These are phyloP conservation scores for Lasioglossum vierecki DNA, from an alignment of 2,888 invertebrate genomes.

Conservation along the genomic window DNA sequence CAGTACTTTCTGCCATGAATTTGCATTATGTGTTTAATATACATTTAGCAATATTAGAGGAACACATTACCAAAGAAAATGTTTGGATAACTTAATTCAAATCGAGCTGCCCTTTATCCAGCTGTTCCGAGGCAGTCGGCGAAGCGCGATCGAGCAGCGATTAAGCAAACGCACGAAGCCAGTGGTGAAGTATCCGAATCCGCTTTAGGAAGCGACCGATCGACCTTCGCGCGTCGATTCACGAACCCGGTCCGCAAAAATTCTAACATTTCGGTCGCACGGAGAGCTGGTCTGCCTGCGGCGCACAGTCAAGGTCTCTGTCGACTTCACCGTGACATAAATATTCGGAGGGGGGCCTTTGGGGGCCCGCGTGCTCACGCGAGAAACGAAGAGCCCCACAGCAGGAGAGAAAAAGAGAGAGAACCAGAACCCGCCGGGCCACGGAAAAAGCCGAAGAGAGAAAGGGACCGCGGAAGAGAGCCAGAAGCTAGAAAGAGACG, in stretches of 20 bases:
- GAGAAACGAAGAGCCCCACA: conserved; percentile 7
- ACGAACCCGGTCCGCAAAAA: conserved; percentile 38
- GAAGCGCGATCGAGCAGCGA: not conserved
- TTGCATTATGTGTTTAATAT: too few species aligned
- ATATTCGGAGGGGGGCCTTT: conserved; percentile 70
- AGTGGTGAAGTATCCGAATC: not conserved
- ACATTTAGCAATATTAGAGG: too few species aligned
- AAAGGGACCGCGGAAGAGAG: conserved; percentile 34
- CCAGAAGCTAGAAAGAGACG: not conserved
- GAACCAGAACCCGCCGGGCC: not conserved
- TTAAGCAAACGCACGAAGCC: not conserved
- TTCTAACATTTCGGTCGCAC: conserved; percentile 66
- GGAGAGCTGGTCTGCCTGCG: conserved; percentile 61
- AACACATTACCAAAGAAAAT: too few species aligned
- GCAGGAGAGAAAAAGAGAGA: not conserved
- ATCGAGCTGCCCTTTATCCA: too few species aligned
- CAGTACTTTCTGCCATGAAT: too few species aligned
- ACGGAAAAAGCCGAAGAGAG: not conserved
- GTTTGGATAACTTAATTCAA: too few species aligned
- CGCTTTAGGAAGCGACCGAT: conserved; percentile 53
- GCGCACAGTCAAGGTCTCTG: conserved; percentile 77
- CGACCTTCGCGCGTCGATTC: conserved; percentile 52
- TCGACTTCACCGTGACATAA: conserved; percentile 81
- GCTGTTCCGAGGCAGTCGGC: not conserved
- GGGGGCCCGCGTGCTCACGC: conserved; percentile 56